Conservation (phyloP, 2,888 invertebrate genomes). For the Pecten maximus region DNA sequence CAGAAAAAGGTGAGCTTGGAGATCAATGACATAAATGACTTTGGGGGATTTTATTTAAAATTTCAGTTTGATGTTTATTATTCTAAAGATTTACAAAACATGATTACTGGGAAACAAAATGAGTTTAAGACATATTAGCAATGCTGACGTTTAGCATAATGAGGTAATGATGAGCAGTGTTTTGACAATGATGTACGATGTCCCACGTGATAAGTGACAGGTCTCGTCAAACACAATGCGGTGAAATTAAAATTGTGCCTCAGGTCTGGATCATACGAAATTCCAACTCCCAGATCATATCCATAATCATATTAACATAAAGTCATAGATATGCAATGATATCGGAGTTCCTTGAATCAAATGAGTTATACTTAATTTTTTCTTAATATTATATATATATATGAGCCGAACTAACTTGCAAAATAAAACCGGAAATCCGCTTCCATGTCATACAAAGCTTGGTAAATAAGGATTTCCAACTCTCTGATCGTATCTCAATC, state of each 20-base stretch:
- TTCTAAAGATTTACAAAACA: background rate
- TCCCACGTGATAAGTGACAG: background rate
- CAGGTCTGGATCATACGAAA: background rate
- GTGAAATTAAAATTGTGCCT: background rate
- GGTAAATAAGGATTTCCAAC: too few relatives aligned
- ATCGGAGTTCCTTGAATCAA: background rate
- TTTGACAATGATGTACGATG: background rate
- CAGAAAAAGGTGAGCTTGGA: too few relatives aligned
- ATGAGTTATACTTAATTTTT: too few relatives aligned
- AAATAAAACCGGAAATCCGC: too few relatives aligned
- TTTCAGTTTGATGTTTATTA: too few relatives aligned
- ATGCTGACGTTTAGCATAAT: background rate
- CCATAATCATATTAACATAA: background rate
- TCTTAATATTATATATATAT: too few relatives aligned
- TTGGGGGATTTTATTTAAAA: too few relatives aligned
- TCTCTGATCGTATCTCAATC: too few relatives aligned
- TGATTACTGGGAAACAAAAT: background rate
- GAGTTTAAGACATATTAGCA: background rate
- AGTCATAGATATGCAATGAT: background rate
- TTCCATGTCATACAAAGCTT: too few relatives aligned
- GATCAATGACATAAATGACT: too few relatives aligned
- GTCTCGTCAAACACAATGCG: slow-evolving; percentile 10
- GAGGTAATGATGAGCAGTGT: background rate
- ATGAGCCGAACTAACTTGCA: too few relatives aligned
- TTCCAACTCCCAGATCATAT: background rate